Conservation (phyloP, 2,113 vertebrate genomes). For the Syrrhaptes paradoxus region DNA sequence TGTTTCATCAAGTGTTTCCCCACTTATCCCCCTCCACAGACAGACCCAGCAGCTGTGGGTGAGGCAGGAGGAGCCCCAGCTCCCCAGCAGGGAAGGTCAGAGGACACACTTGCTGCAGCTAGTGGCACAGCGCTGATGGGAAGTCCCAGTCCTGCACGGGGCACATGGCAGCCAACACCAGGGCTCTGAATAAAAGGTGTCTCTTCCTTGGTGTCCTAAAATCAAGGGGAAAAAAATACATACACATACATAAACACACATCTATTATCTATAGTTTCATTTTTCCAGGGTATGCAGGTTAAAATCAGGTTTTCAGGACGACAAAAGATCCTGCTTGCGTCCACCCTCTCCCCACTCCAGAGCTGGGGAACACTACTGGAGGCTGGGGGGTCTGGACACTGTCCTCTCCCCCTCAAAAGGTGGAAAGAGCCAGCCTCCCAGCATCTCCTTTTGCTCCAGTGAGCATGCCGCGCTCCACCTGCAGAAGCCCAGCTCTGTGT, state of each 20-base stretch:
- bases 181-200: not conserved
- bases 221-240: not conserved
- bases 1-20: not conserved
- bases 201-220: not conserved
- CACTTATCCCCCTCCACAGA: not conserved
- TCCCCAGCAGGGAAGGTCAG: not conserved
- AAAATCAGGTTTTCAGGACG: not conserved
- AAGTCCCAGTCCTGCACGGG: not conserved
- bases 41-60: not conserved
- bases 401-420: not conserved
- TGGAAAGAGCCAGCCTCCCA: not conserved
- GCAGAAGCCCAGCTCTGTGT: not conserved
- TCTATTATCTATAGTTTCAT: not conserved
- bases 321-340: not conserved
- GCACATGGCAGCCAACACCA: not conserved
- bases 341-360: not conserved
- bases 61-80: not conserved
- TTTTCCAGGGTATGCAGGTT: not conserved
- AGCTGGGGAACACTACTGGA: not conserved
- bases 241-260: fast-evolving
- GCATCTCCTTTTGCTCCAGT: not conserved
- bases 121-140: not conserved
- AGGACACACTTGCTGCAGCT: not conserved
- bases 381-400: not conserved
- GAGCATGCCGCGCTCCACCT: not conserved